A percentile compares a stretch with the other conserved stretches of the same genome.
Conservation (phyloP, 2,113 vertebrate species). For the Heterotis niloticus region DNA sequence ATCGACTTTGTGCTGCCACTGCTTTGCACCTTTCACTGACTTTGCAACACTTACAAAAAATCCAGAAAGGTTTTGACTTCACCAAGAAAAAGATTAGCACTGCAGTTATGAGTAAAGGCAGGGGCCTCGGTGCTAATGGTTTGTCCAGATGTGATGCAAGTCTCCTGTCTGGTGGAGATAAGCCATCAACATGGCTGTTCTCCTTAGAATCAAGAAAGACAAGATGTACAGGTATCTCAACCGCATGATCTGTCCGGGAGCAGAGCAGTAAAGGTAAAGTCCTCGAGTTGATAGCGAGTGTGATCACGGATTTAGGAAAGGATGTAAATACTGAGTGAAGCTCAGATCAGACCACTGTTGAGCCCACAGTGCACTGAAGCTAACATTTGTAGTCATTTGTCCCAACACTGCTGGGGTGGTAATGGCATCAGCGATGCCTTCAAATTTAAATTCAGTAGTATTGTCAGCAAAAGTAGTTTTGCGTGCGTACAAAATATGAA, state of each 20-base stretch:
- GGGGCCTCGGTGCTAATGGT: not conserved
- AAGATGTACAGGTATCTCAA: not conserved
- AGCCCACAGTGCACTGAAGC: too few species aligned
- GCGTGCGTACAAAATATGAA: too few species aligned
- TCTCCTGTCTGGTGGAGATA: constrained; percentile 9
- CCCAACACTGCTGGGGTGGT: too few species aligned
- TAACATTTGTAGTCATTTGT: too few species aligned
- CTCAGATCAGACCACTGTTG: too few species aligned
- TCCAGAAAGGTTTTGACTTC: not conserved
- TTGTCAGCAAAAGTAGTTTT: too few species aligned
- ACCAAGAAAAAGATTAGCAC: not conserved
- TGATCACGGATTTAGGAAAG: too few species aligned
- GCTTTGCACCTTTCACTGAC: not conserved
- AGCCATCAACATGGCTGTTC: not conserved
- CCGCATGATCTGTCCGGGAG: not conserved
- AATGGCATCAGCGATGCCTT: too few species aligned
- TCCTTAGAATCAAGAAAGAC: not conserved
- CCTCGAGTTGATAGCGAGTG: too few species aligned
- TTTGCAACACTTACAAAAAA: not conserved
- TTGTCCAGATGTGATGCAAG: not conserved
- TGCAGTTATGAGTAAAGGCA: not conserved
- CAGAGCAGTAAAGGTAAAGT: too few species aligned
- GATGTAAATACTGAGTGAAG: too few species aligned
- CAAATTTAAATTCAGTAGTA: too few species aligned
- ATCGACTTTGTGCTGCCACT: not conserved